Conservation (phyloP, 2,888 invertebrate species). For the Noctua pronuba region DNA sequence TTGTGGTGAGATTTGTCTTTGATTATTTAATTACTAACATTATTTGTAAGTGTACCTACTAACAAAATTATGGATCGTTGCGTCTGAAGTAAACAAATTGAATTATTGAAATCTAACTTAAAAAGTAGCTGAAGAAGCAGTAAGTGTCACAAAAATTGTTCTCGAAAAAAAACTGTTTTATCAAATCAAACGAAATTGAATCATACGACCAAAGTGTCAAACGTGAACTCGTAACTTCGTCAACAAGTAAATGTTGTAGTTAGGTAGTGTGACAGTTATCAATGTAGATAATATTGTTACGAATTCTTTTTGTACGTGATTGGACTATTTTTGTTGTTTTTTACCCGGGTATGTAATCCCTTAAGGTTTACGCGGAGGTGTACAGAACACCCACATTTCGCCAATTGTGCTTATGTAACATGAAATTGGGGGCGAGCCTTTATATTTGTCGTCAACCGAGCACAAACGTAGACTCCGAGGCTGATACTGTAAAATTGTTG, state of each 20-base stretch:
- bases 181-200: constrained; percentile 46
- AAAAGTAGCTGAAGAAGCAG: background rate
- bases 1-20: no score
- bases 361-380: background rate
- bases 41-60: no score
- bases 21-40: no score
- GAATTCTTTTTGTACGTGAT: constrained; percentile 44
- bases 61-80: no score
- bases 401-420: background rate
- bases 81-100: no score
- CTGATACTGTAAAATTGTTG: background rate
- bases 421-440: background rate
- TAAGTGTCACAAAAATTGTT: background rate
- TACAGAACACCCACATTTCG: background rate
- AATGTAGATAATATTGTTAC: constrained; percentile 27
- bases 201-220: constrained; percentile 40
- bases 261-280: constrained; percentile 23
- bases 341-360: background rate
- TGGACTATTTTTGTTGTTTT: constrained; percentile 9
- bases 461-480: background rate
- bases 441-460: background rate
- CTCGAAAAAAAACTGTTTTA: background rate
- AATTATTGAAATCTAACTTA: no score
- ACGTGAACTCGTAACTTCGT: constrained; percentile 19
- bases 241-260: constrained; percentile 28